Evolutionary conservation across 2,113 vertebrate species (phyloP).

Genomic region (Pandion haliaetus): DNA sequence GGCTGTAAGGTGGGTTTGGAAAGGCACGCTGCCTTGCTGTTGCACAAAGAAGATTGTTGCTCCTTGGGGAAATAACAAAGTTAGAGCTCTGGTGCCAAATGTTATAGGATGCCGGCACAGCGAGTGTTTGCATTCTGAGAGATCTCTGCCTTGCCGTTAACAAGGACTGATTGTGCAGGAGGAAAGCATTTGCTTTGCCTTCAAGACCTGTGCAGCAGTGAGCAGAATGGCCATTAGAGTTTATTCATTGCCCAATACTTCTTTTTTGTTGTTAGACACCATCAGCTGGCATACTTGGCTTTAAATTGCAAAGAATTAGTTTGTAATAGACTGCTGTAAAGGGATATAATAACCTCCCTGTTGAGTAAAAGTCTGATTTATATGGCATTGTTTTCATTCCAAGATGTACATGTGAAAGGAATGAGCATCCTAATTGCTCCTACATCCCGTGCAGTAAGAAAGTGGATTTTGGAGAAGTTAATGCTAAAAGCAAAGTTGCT

Average conservation of each 20-base stretch:
- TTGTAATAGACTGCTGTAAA: background rate
- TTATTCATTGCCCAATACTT: background rate
- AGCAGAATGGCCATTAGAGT: background rate
- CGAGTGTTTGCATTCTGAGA: background rate
- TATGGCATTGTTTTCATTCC: background rate
- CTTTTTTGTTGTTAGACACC: background rate
- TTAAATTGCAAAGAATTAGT: background rate
- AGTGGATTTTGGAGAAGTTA: background rate
- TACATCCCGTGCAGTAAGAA: background rate
- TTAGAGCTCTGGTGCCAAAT: background rate
- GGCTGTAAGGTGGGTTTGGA: background rate
- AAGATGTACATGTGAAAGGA: background rate
- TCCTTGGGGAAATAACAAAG: slow-evolving; percentile 20
- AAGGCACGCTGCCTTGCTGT: slow-evolving; percentile 3
- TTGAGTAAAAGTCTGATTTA: background rate
- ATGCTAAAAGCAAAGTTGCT: background rate
- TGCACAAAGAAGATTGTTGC: slow-evolving; percentile 13
- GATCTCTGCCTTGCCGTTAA: slow-evolving; percentile 33
- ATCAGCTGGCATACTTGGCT: background rate
- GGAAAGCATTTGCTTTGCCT: background rate
- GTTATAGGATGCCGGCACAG: background rate
- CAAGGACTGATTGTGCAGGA: slow-evolving; percentile 40
- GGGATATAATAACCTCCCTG: background rate
- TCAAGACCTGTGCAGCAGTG: background rate
- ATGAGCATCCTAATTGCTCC: background rate